These are phyloP conservation scores for Pristionchus arcanus DNA, from an alignment of 2,888 invertebrate species.

Conservation along the genomic window DNA sequence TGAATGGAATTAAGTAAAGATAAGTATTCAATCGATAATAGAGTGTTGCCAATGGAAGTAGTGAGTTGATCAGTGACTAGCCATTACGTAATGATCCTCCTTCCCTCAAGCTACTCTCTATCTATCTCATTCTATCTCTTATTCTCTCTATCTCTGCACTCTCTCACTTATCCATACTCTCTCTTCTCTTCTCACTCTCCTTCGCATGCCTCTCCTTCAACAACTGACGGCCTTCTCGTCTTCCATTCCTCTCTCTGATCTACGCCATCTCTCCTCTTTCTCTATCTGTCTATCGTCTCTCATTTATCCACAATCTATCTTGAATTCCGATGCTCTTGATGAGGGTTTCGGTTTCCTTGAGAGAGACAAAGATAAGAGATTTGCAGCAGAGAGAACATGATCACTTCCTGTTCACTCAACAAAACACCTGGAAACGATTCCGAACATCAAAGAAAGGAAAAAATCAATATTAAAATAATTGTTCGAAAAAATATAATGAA, in stretches of 20 bases:
- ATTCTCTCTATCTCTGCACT: neutral
- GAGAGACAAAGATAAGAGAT: neutral
- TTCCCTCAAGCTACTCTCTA: no score
- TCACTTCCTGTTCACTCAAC: neutral
- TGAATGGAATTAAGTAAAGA: no score
- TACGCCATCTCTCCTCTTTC: neutral
- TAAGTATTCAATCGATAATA: neutral
- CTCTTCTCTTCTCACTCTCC: neutral
- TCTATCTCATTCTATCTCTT: no score
- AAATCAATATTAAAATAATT: no score
- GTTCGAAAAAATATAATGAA: neutral
- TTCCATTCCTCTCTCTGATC: neutral
- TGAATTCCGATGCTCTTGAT: neutral
- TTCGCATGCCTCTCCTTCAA: constrained; percentile 8
- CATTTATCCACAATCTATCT: neutral
- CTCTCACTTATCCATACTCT: neutral
- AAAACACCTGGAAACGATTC: neutral
- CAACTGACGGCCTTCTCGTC: neutral
- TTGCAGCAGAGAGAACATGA: neutral
- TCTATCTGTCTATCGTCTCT: neutral
- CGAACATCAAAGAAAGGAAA: no score
- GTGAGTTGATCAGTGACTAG: neutral
- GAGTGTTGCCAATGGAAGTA: neutral
- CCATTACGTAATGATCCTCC: neutral
- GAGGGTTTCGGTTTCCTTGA: neutral